These are phyloP conservation scores for Anthopleura xanthogrammica DNA, from an alignment of 92 coral and sea anemone genomes.

Conservation along the genomic window DNA sequence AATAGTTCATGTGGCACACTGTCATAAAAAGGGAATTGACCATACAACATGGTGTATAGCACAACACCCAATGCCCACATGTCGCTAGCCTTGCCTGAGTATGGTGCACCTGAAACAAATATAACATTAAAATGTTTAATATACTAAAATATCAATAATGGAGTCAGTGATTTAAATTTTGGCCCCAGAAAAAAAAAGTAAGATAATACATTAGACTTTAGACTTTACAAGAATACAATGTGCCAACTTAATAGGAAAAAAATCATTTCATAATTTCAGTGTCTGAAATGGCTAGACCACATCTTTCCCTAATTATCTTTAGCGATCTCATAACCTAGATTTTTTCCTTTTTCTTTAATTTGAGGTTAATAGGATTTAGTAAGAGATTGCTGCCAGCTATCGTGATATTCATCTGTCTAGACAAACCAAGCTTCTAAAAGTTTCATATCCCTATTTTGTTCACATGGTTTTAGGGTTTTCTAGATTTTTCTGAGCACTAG, in stretches of 20 bases:
- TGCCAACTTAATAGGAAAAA: too few species aligned
- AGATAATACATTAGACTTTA: neutral
- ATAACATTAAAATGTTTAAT: neutral
- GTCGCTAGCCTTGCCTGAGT: conserved; percentile 99
- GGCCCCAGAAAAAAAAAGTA: neutral
- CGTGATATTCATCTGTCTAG: neutral
- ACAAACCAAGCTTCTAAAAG: neutral
- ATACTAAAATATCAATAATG: neutral
- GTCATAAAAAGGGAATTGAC: conserved; percentile 98
- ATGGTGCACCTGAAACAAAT: conserved; percentile 76
- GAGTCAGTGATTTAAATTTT: neutral
- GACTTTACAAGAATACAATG: too few species aligned
- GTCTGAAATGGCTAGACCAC: too few species aligned
- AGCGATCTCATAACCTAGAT: neutral
- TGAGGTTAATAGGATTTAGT: neutral
- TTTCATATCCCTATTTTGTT: neutral
- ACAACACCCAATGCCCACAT: conserved; percentile 99
- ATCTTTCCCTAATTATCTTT: neutral
- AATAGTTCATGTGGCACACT: conserved; percentile 98
- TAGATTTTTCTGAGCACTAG: neutral
- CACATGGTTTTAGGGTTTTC: neutral
- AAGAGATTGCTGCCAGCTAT: neutral
- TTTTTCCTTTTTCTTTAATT: neutral
- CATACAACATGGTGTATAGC: conserved; percentile 93
- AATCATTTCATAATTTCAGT: too few species aligned